A percentile compares a stretch with the other conserved stretches of the same genome.
phyloP scores from a whole-genome alignment of 2,113 vertebrate species.

The Pseudopipra pipra region DNA sequence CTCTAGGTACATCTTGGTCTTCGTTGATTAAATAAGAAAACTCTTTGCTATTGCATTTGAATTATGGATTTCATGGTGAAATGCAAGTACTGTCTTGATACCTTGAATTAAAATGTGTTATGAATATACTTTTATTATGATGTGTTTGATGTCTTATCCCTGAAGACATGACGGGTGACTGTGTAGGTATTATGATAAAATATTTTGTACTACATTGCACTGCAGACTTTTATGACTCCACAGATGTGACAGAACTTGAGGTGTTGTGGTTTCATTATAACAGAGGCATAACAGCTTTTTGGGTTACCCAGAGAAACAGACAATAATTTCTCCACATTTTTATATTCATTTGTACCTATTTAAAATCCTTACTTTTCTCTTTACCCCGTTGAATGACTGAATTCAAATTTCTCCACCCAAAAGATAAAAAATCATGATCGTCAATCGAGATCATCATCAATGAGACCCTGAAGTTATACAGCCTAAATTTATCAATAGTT shows the following conservation, averaged over 20 bases:
- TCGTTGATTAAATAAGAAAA: background rate
- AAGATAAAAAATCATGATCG: background rate
- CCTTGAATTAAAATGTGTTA: background rate
- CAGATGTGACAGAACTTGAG: background rate
- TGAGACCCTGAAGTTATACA: background rate
- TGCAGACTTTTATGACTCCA: background rate
- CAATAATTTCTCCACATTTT: background rate
- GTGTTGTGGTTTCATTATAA: background rate
- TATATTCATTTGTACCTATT: background rate
- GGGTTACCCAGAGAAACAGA: accelerated
- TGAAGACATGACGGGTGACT: background rate
- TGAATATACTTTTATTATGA: background rate
- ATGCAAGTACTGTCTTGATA: background rate
- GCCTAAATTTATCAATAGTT: background rate
- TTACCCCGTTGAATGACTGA: background rate
- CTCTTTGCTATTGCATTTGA: background rate
- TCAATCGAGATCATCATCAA: background rate
- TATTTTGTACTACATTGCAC: background rate
- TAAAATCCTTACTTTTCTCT: background rate
- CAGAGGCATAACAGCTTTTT: background rate
- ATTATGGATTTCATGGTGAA: background rate
- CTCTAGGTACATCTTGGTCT: background rate
- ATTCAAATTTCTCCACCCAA: background rate
- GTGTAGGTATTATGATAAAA: background rate
- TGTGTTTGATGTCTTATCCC: background rate